These are phyloP conservation scores for Himalopsyche kuldschensis DNA, from an alignment of 2,888 invertebrate species.

Conservation along the genomic window DNA sequence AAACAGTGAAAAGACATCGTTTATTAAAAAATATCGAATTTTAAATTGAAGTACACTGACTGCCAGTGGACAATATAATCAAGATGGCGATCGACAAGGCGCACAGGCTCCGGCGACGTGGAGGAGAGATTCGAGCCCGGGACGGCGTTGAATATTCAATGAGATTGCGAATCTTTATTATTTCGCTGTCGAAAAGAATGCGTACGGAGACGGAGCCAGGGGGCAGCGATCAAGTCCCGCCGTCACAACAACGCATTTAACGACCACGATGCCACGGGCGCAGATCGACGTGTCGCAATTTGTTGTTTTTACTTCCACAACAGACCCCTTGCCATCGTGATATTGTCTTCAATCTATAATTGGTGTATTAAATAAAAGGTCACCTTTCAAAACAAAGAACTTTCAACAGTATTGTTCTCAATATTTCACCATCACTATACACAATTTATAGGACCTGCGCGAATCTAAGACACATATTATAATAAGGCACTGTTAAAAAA, in stretches of 20 bases:
- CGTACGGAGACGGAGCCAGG: not conserved
- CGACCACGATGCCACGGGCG: not conserved
- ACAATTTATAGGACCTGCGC: too few species aligned
- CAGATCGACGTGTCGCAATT: not conserved
- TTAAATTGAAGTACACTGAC: not conserved
- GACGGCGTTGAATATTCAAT: not conserved
- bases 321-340: not conserved
- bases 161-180: not conserved
- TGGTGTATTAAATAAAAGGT: too few species aligned
- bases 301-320: not conserved
- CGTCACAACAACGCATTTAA: not conserved
- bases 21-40: not conserved
- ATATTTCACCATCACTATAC: too few species aligned
- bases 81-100: not conserved
- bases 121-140: not conserved
- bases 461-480: too few species aligned
- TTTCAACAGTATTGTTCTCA: too few species aligned
- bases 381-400: too few species aligned
- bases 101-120: not conserved
- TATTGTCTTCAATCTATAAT: not conserved
- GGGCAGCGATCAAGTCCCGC: not conserved
- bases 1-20: too few species aligned
- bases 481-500: too few species aligned
- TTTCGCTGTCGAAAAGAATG: not conserved
- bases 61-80: not conserved